Conservation (phyloP, 2,888 invertebrate species). For the Cyaniris semiargus region DNA sequence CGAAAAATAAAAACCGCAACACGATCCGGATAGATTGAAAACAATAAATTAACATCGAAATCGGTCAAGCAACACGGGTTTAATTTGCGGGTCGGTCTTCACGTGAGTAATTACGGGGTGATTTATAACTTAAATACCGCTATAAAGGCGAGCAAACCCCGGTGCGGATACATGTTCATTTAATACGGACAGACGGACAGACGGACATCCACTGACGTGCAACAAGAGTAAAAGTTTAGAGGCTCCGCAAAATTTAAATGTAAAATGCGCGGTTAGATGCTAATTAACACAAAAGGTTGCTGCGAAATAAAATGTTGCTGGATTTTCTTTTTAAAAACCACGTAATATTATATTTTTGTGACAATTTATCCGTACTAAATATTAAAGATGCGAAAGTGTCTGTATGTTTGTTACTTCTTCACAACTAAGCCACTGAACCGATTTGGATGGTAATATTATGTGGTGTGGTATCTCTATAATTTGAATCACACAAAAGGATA, state of each 20-base stretch:
- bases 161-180: slow-evolving; percentile 62
- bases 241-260: neutral
- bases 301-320: slow-evolving; percentile 13
- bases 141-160: slow-evolving; percentile 44
- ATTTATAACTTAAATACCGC: slow-evolving; percentile 62
- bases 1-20: neutral
- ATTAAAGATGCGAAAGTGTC: too few species aligned
- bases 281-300: neutral
- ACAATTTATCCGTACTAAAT: neutral
- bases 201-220: slow-evolving; percentile 1
- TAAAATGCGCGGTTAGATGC: neutral
- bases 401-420: too few species aligned
- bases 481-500: too few species aligned
- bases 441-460: too few species aligned
- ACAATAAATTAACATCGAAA: slow-evolving; percentile 23
- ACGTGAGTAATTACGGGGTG: slow-evolving; percentile 59
- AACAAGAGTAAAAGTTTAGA: slow-evolving; percentile 23
- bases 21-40: slow-evolving; percentile 23
- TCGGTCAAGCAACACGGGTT: slow-evolving; percentile 36
- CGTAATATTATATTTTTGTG: neutral
- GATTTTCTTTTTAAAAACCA: neutral
- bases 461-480: too few species aligned
- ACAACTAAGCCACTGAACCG: too few species aligned
- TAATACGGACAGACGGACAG: slow-evolving; percentile 25
- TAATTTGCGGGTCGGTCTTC: slow-evolving; percentile 45